Conservation (phyloP, 2,113 vertebrate species). For the Anseranas semipalmata region DNA sequence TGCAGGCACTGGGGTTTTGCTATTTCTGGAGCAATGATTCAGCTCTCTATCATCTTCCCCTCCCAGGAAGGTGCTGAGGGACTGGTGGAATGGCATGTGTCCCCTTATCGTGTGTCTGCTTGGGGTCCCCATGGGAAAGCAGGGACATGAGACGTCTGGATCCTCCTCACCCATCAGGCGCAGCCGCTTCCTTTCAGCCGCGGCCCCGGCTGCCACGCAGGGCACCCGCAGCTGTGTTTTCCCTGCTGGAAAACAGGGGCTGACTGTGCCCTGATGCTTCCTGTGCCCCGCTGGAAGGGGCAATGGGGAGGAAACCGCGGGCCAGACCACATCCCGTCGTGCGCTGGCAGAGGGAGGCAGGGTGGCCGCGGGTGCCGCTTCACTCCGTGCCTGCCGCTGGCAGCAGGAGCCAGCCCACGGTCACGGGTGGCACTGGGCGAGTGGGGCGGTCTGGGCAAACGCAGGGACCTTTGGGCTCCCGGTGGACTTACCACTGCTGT, state of each 20-base stretch:
- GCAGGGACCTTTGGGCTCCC: not conserved
- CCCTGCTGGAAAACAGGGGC: not conserved
- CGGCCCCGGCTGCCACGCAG: rapidly evolving
- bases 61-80: not conserved
- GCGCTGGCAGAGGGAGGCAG: not conserved
- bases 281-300: not conserved
- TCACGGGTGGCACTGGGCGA: not conserved
- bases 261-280: not conserved
- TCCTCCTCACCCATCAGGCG: not conserved
- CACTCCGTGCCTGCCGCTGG: rapidly evolving
- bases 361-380: rapidly evolving
- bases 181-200: not conserved
- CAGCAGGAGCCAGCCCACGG: too few species aligned
- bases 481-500: not conserved
- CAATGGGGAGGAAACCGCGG: rapidly evolving
- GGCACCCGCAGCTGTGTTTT: not conserved
- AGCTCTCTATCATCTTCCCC: rapidly evolving
- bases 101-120: rapidly evolving
- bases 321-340: not conserved
- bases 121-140: rapidly evolving
- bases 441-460: not conserved
- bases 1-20: not conserved
- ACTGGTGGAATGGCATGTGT: not conserved
- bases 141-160: rapidly evolving
- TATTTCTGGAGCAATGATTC: not conserved